These are phyloP conservation scores for Pheosia tremula DNA, from an alignment of 2,888 invertebrate genomes.

Conservation along the genomic window DNA sequence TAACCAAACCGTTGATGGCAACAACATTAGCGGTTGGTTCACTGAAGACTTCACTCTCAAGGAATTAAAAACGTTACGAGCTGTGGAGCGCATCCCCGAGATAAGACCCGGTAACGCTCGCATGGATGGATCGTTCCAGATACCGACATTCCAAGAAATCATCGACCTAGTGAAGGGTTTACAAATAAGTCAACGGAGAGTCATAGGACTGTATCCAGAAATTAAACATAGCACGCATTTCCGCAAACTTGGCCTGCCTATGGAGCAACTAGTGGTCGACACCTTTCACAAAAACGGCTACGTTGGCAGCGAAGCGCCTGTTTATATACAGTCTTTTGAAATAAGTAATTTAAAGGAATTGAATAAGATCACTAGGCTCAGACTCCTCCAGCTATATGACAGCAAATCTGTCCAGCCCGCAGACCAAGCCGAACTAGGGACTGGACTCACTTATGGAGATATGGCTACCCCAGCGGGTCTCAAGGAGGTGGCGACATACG, in stretches of 20 bases:
- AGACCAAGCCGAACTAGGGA: slow-evolving; percentile 58
- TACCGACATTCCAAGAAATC: slow-evolving; percentile 73
- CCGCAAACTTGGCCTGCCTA: slow-evolving; percentile 56
- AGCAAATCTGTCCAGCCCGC: slow-evolving; percentile 51
- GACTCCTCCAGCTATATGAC: slow-evolving; percentile 66
- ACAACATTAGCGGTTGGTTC: slow-evolving; percentile 65
- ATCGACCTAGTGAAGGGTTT: slow-evolving; percentile 68
- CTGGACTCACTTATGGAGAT: slow-evolving; percentile 61
- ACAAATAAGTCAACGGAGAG: slow-evolving; percentile 61
- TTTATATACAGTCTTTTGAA: slow-evolving; percentile 78
- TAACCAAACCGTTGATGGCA: slow-evolving; percentile 63
- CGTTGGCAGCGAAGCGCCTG: slow-evolving; percentile 51
- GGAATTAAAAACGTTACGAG: slow-evolving; percentile 69
- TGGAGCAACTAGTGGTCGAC: slow-evolving; percentile 64
- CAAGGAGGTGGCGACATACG: slow-evolving; percentile 65
- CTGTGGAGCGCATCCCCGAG: slow-evolving; percentile 62
- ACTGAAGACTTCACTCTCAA: slow-evolving; percentile 74
- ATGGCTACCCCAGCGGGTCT: slow-evolving; percentile 72
- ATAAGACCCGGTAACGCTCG: slow-evolving; percentile 70
- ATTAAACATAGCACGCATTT: slow-evolving; percentile 72
- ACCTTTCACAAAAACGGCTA: slow-evolving; percentile 67
- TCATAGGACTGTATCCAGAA: slow-evolving; percentile 74
- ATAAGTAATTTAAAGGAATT: slow-evolving; percentile 68
- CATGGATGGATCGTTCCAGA: slow-evolving; percentile 60
- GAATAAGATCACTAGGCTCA: slow-evolving; percentile 61